Evolutionary conservation across 2,797 vertebrate species (phyloP), one percentile per base, ranked within the genome.

Genomic region (Helicolenus hilgendorfi): DNA sequence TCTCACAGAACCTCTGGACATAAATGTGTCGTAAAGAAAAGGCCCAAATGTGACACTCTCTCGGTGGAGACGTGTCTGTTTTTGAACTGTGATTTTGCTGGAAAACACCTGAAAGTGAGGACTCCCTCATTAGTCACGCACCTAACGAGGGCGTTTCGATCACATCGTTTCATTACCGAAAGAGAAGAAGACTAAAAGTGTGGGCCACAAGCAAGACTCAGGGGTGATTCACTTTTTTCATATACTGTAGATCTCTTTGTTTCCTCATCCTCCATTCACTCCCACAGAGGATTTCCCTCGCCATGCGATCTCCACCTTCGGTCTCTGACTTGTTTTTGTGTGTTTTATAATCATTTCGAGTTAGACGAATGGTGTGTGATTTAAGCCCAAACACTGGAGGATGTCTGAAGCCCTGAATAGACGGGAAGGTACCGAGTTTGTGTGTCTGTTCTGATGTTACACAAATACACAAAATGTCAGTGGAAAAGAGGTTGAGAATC

Each of bases 71-170:
- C 38, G 8, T 27, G 13, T 78, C n/a, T 72, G 38, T 81, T 83
- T 22, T 31, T 7, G 60, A 77, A 63, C 69, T 33, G 77, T 81
- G 81, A 90, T 92, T 93, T 84, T 35, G 79, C 70, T 91, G 93
- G 96, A 97, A 96, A 96, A 95, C 87, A 94, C 95, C 96, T 92
- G 93, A 93, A 84, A 94, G 85, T 78, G 92, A 96, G 96, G 96
- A 95, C 83, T 96, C 95, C 96, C 96, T 96, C 81, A 65, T 96
- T 96, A 96, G 89, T 96, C 94, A 97, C 87, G 76, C 63, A 74
- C 62, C 77, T 74, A 90, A 86, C 33, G 65, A 94, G 81, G 85
- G 90, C 7, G 87, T 86, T 18, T 81, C 89, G 55, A 83, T 89
- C 92, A 88, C 89, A 92, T 83, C 38, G 71, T 93, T 81, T 96